Evolutionary conservation across 2,888 invertebrate species (phyloP), one percentile per base, ranked within the genome.

Genomic region (Ganaspis brasiliensis): DNA sequence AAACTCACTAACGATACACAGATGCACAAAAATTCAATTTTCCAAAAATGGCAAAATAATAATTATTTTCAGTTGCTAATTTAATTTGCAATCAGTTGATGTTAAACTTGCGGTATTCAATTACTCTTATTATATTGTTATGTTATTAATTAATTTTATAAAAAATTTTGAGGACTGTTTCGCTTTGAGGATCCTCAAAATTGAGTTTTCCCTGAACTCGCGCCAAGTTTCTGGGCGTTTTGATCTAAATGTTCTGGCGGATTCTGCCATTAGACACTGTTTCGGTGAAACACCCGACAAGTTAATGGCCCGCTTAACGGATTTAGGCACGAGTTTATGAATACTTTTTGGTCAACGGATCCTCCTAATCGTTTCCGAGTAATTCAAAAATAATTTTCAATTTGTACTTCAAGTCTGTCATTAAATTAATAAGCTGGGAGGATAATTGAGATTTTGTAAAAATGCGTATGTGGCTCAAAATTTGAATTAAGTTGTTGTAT

Each of bases 241-340:
- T 57, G 57, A 35, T 71, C 40, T 49, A 71, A 57, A 59, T 31
- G 45, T 73, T 76, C 73, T 67, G 61, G 56, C 26, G 70, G 79
- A 78, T 77, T 77, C 71, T 75, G 83, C 82, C 81, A 84, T 85
- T 84, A 84, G 82, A 79, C 80, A 81, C 76, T 82, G 71, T 77
- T 79, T 78, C 81, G 77, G 83, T 82, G 81, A 82, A 83, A 85
- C 84, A 79, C 72, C 72, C 78, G 86, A 86, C 85, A 86, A 85
- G 81, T 86, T 86, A 86, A 86, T 81, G 84, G 82, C 79, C 80
- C 82, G 81, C 84, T 61, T 78, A 83, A 86, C 82, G 80, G 86
- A 86, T 86, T 86, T 86, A 86, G 40, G 24, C 67, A 45, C 24
- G 24, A 21, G 24, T 45, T 45, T 67, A 40, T 67, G 67, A 45